Conservation (phyloP, 2,113 vertebrate species). For the Clarias batrachus region DNA sequence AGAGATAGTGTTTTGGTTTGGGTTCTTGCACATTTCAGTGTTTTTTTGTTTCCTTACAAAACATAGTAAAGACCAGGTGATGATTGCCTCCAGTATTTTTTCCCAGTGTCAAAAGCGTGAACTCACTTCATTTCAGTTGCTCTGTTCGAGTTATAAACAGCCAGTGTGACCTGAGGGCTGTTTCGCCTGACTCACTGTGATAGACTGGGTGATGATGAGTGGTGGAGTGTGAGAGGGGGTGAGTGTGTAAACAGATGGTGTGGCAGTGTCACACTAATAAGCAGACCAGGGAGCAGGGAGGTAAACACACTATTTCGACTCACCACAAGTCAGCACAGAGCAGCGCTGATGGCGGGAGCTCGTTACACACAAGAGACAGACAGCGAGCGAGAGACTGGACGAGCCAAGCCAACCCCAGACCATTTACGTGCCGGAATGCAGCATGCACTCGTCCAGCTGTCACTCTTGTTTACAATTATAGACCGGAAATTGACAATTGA, state of each 20-base stretch:
- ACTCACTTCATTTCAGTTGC: neutral
- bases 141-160: neutral
- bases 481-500: neutral
- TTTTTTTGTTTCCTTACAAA: neutral
- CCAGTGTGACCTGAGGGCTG: neutral
- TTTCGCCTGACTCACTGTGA: constrained; percentile 34
- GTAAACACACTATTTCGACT: constrained; percentile 30
- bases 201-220: constrained; percentile 34
- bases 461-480: neutral
- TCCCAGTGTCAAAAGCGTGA: neutral
- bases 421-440: neutral
- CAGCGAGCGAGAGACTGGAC: neutral
- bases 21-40: neutral
- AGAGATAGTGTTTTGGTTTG: neutral
- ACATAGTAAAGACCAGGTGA: neutral
- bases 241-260: constrained; percentile 39
- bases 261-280: constrained; percentile 31
- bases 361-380: neutral
- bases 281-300: constrained; percentile 29
- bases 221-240: neutral
- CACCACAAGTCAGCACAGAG: neutral
- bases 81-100: no score
- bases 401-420: neutral
- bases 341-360: neutral
- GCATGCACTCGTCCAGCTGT: neutral